Evolutionary conservation across 2,888 invertebrate species (phyloP).

Genomic region (Ommatoiulus sabulosus): DNA sequence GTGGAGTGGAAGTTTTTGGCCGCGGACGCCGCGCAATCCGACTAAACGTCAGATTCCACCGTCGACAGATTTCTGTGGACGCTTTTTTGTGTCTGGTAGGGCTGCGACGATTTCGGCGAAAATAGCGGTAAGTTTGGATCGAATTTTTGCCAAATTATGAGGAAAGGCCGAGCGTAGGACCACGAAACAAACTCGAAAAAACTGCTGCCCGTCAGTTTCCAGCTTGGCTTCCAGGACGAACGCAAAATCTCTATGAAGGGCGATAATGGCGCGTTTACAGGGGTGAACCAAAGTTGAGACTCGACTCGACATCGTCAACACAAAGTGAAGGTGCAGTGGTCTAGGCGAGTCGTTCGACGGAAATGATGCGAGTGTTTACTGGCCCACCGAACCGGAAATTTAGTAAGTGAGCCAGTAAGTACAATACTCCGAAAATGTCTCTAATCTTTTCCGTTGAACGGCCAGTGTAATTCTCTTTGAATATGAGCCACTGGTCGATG

Average conservation of each 20-base stretch:
- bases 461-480: background rate
- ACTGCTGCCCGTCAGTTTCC: background rate
- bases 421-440: background rate
- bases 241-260: background rate
- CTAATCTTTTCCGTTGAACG: background rate
- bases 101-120: background rate
- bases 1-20: too few species aligned
- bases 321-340: background rate
- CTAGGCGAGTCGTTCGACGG: background rate
- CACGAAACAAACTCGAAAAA: background rate
- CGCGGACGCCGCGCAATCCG: background rate
- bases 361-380: background rate
- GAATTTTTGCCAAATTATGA: too few species aligned
- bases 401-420: background rate
- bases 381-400: background rate
- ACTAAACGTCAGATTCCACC: background rate
- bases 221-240: background rate
- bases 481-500: background rate
- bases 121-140: background rate
- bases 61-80: background rate
- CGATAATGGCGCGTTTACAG: constrained; percentile 19
- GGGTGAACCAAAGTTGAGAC: background rate
- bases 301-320: background rate
- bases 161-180: too few species aligned
- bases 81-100: background rate